These are phyloP conservation scores for Anguilla marmorata DNA, from an alignment of 2,797 vertebrate species.

Conservation along the genomic window DNA sequence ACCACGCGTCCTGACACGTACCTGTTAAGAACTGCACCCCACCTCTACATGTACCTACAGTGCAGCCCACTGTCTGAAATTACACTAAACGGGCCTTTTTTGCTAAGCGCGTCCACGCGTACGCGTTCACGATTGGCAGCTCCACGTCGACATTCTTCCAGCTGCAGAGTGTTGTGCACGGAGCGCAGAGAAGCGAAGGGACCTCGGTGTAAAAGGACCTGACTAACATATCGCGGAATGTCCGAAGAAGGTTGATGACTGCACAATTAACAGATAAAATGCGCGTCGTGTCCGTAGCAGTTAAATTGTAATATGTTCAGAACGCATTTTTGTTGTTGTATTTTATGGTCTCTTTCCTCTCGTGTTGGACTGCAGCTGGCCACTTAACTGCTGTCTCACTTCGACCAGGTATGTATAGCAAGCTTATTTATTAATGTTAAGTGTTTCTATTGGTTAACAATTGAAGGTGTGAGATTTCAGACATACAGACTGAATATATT, in stretches of 20 bases:
- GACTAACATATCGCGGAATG: slow-evolving; percentile 60
- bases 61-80: slow-evolving; percentile 66
- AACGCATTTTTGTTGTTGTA: slow-evolving; percentile 53
- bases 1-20: slow-evolving; percentile 53
- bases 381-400: slow-evolving; percentile 57
- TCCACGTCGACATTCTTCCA: slow-evolving; percentile 89
- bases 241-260: slow-evolving; percentile 58
- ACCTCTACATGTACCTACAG: slow-evolving; percentile 50
- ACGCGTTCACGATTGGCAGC: slow-evolving; percentile 86
- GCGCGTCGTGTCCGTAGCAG: slow-evolving; percentile 43
- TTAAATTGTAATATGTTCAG: slow-evolving; percentile 47
- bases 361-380: slow-evolving; percentile 73
- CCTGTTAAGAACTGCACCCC: slow-evolving; percentile 60
- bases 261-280: slow-evolving; percentile 46
- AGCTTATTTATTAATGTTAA: slow-evolving; percentile 46
- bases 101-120: slow-evolving; percentile 71
- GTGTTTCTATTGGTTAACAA: slow-evolving; percentile 16
- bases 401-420: slow-evolving; percentile 72
- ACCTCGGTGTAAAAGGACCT: slow-evolving; percentile 62
- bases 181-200: slow-evolving; percentile 63
- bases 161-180: slow-evolving; percentile 75
- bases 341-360: slow-evolving; percentile 61
- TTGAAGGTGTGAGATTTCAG: neutral
- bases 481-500: slow-evolving; percentile 12
- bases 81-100: slow-evolving; percentile 59